A percentile compares a stretch with the other conserved stretches of the same genome.
These are phyloP conservation scores for Drosophila cardini DNA, from an alignment of 1,140 invertebrate genomes.

Conservation along the genomic window DNA sequence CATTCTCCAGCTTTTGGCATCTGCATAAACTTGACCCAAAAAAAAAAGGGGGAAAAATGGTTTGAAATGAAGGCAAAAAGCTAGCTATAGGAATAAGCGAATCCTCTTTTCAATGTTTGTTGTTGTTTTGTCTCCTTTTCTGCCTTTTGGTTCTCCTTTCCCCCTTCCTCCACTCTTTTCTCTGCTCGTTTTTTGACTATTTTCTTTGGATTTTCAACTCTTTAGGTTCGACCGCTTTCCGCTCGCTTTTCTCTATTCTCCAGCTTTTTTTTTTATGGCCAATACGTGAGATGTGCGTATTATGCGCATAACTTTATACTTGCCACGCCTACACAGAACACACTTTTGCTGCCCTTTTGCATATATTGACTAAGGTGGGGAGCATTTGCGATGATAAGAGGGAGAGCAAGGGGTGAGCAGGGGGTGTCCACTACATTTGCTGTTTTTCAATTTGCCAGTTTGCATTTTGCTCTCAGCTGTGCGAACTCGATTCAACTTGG, in stretches of 20 bases:
- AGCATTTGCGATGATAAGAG: slow-evolving; percentile 3
- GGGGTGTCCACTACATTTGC: slow-evolving; percentile 31
- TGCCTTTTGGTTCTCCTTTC: neutral
- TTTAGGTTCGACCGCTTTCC: slow-evolving; percentile 39
- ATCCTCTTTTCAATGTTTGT: slow-evolving; percentile 58
- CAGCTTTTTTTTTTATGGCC: slow-evolving; percentile 77
- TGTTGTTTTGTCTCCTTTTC: slow-evolving; percentile 26
- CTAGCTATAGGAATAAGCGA: slow-evolving; percentile 49
- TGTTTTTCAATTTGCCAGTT: slow-evolving; percentile 74
- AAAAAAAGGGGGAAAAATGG: slow-evolving; percentile 30
- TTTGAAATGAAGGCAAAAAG: slow-evolving; percentile 37
- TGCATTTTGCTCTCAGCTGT: slow-evolving; percentile 25
- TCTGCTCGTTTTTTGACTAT: slow-evolving; percentile 50
- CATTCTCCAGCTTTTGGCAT: slow-evolving; percentile 52
- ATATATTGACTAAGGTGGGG: neutral
- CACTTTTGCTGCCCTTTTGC: neutral
- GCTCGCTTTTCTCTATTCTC: slow-evolving; percentile 18
- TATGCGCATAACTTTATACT: slow-evolving; percentile 80
- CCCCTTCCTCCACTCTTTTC: neutral
- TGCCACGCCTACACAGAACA: slow-evolving; percentile 43
- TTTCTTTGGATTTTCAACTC: slow-evolving; percentile 73
- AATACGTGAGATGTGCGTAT: slow-evolving; percentile 79
- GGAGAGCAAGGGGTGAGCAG: no score
- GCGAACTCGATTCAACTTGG: slow-evolving; percentile 30
- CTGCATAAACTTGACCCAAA: slow-evolving; percentile 83